Percentiles rank a stretch among this genome's conserved stretches.
These are phyloP conservation scores for Sycophila sp. DNA, from an alignment of 1,140 invertebrate genomes.

Conservation along the genomic window DNA sequence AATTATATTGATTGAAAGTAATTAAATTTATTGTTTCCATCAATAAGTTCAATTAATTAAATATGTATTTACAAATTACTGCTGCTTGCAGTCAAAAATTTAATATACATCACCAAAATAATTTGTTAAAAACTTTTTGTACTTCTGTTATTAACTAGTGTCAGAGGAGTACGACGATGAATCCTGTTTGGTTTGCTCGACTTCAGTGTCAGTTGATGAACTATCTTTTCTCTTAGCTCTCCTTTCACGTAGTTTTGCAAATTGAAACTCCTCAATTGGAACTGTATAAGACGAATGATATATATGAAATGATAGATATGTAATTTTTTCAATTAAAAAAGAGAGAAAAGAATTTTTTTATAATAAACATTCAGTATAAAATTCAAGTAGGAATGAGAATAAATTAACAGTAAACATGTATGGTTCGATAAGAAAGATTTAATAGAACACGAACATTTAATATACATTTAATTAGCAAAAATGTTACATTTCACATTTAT, in stretches of 20 bases:
- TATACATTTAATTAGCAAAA: background rate
- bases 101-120: slow-evolving; percentile 7
- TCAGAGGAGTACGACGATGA: slow-evolving; percentile 66
- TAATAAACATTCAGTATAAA: background rate
- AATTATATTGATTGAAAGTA: background rate
- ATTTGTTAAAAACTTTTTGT: no score
- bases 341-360: no score
- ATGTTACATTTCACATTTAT: no score
- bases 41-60: background rate
- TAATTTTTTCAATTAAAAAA: no score
- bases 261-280: slow-evolving; percentile 63
- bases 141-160: slow-evolving; percentile 53
- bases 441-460: background rate
- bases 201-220: slow-evolving; percentile 67
- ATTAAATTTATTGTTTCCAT: slow-evolving; percentile 10
- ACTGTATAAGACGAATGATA: slow-evolving; percentile 59
- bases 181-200: slow-evolving; percentile 65
- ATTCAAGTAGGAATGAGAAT: no score
- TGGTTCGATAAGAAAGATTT: background rate
- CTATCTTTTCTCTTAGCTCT: slow-evolving; percentile 65
- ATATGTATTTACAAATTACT: slow-evolving; percentile 4
- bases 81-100: background rate
- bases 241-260: slow-evolving; percentile 59
- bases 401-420: background rate
- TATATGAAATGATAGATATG: slow-evolving; percentile 37